Conservation (phyloP, 2,113 vertebrate genomes). For the Petromus typicus region DNA sequence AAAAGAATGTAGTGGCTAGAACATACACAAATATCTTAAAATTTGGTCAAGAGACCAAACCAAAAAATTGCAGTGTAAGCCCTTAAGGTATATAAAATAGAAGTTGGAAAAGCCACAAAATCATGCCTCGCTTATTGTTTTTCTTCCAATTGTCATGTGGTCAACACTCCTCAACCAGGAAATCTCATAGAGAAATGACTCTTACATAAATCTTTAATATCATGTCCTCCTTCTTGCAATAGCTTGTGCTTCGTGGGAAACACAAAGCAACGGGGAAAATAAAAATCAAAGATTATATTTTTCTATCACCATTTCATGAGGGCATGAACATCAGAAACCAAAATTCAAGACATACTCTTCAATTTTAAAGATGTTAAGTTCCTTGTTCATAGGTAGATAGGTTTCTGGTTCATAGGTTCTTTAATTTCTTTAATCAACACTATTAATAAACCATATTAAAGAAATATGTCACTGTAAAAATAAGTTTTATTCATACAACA, state of each 20-base stretch:
- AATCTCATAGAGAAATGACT: slow-evolving; percentile 58
- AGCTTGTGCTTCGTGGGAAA: slow-evolving; percentile 46
- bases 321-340: slow-evolving; percentile 39
- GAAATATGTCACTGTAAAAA: neutral
- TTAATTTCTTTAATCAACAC: slow-evolving; percentile 58
- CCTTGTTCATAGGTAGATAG: neutral
- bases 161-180: slow-evolving; percentile 58
- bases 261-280: slow-evolving; percentile 35
- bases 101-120: slow-evolving; percentile 26
- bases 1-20: slow-evolving; percentile 24
- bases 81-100: slow-evolving; percentile 21
- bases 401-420: neutral
- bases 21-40: slow-evolving; percentile 23
- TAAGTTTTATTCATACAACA: slow-evolving; percentile 44
- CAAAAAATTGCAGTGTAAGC: slow-evolving; percentile 7
- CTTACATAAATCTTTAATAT: slow-evolving; percentile 48
- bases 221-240: slow-evolving; percentile 9
- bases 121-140: slow-evolving; percentile 41
- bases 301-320: slow-evolving; percentile 36
- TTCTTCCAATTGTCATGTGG: slow-evolving; percentile 56
- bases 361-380: slow-evolving; percentile 39
- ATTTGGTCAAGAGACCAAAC: neutral
- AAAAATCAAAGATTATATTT: slow-evolving; percentile 44
- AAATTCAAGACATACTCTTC: slow-evolving; percentile 36
- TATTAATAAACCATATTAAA: slow-evolving; percentile 27